Base-by-base conservation (phyloP, 2,113 vertebrate genomes). In the Psilopsiagon aymara region DNA sequence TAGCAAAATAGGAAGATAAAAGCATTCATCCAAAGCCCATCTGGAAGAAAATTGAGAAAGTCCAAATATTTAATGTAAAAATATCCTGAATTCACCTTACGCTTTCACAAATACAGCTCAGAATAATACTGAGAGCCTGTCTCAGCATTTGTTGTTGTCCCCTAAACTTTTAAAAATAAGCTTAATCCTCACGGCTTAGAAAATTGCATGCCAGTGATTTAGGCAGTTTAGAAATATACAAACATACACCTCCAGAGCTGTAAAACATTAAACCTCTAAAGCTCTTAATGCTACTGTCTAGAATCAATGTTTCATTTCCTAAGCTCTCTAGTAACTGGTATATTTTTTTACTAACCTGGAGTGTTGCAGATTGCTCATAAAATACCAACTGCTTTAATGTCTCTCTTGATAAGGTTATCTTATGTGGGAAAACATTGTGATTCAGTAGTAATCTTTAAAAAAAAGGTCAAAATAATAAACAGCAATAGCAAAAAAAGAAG, bases 191-290 rank as follows among this genome's bases (percentile, higher is more conserved):
- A 68, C 39, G 79, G 85, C 75, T 95, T 77, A 93, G 17, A 77
- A 78, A 60, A 82, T 78, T 88, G 43, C 57, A 76, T 92, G 68
- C 47, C 57, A 73, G 82, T 70, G 84, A 67, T 81, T 88, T 77
- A 86, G 92, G 82, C 64, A 78, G 84, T 96, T 93, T 89, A 76
- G 68, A 93, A 82, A 90, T 92, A 86, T 1, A 73, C 71, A 80
- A 53, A 77, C 60, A 70, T 69, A 53, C 31, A 81, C 51, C 55
- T 88, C n/a, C 55, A 68, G 23, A 88, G 84, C 60, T 84, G 52
- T 80, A 88, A 92, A 91, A 85, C 68, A 76, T 86, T 91, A 91
- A 96, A 88, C 28, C 43, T 68, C 29, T 89, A 71, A 91, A 74
- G 62, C 89, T 94, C 70, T 92, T 82, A 88, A 21, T 51, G 44